Percentiles rank a stretch among this genome's conserved stretches.
These are phyloP conservation scores for Lagria hirta DNA, from an alignment of 2,888 invertebrate species.

Conservation along the genomic window DNA sequence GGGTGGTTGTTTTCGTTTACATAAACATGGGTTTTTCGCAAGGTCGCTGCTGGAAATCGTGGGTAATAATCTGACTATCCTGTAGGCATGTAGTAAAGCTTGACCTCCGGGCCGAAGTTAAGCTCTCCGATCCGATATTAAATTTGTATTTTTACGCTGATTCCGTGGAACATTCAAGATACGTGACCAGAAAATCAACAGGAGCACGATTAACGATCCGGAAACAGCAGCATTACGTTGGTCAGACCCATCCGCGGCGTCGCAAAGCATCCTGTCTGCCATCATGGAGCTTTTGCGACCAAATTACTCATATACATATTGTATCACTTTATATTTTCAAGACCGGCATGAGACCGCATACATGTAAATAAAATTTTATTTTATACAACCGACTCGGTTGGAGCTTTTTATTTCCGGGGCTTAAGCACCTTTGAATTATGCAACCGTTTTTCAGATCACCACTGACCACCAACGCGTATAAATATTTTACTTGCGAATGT, in stretches of 20 bases:
- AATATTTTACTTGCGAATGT: constrained; percentile 1
- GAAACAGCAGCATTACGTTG: constrained; percentile 50
- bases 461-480: constrained; percentile 3
- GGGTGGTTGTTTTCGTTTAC: constrained; percentile 16
- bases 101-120: constrained; percentile 44
- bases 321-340: constrained; percentile 23
- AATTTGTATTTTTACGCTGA: constrained; percentile 67
- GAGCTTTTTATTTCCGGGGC: constrained; percentile 19
- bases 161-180: constrained; percentile 59
- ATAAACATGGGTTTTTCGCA: constrained; percentile 25
- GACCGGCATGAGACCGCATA: constrained; percentile 16
- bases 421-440: constrained; percentile 19
- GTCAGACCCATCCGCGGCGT: constrained; percentile 43
- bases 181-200: constrained; percentile 61
- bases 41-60: constrained; percentile 38
- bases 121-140: constrained; percentile 57
- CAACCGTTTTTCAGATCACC: constrained; percentile 3
- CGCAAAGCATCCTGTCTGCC: constrained; percentile 37
- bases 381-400: constrained; percentile 12
- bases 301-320: constrained; percentile 30
- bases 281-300: constrained; percentile 31
- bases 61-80: constrained; percentile 47
- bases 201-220: constrained; percentile 60
- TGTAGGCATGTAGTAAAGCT: constrained; percentile 34
- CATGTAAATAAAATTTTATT: constrained; percentile 24